Evolutionary conservation across 2,113 vertebrate genomes (phyloP), one percentile per base, ranked within the genome.

Genomic region (Budorcas taxicolor): DNA sequence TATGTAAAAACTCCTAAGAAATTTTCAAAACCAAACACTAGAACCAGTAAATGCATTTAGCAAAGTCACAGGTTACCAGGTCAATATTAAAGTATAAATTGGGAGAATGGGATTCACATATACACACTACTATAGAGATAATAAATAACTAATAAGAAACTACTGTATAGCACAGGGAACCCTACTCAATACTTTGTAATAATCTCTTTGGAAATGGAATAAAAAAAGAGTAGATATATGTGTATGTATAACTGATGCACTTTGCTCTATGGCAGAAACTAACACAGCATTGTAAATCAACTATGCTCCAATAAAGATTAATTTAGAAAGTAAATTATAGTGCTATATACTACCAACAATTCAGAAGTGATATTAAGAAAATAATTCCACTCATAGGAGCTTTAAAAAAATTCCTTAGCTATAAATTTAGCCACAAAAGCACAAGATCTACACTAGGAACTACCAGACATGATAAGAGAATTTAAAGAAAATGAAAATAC

Each of bases 321-420:
- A 47, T 11, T 80, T 50, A 11, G 50, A 33, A 80, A 81, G 45
- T 21, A 50, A 67, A 64, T 62, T 90, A 7, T 25, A 87, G 78
- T 53, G 64, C 23, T 86, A 31, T 78, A 78, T 29, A 87, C 40
- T 21, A 71, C 16, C 55, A 82, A 21, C 27, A 74, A 88, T 33
- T 74, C 43, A 21, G 71, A 92, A 92, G 27, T 92, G 25, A 92
- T 92, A 96, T 21, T 82, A 67, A 92, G 57, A 92, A 88, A 87
- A 78, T 60, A 87, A 87, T 82, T 82, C 40, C 15, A 83, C 12
- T 96, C 50, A 31, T 67, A 92, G 57, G 27, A 92, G 40, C 19
- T 53, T 71, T 83, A 74, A 89, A 93, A 53, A 57, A 83, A 62
- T 83, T 31, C 16, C 17, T 90, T 57, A 57, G 47, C 43, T 92